Evolutionary conservation across 2,113 vertebrate genomes (phyloP).

Genomic region (Tricholaema leucomelas): DNA sequence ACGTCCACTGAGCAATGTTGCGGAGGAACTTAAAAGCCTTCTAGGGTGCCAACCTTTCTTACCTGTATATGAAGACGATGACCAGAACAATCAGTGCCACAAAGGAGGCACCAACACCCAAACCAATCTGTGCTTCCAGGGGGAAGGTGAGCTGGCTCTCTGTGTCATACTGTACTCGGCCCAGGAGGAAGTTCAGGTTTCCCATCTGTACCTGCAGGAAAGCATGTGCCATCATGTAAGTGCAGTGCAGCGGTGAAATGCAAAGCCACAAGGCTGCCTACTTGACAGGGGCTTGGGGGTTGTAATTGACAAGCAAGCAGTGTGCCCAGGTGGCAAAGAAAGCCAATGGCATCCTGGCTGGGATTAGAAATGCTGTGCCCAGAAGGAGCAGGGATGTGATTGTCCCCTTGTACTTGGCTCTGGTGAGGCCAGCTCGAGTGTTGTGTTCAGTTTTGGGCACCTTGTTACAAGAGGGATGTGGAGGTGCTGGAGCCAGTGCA

Average conservation of each 20-base stretch:
- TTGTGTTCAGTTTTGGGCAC: no score
- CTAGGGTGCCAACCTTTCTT: not conserved
- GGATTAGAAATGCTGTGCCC: no score
- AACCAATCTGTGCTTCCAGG: constrained; percentile 91
- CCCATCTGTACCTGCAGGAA: constrained; percentile 91
- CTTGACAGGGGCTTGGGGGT: no score
- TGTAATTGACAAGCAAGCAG: no score
- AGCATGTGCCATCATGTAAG: rapidly evolving
- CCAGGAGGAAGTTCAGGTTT: constrained; percentile 90
- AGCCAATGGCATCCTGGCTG: no score
- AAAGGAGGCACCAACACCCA: constrained; percentile 91
- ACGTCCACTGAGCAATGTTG: not conserved
- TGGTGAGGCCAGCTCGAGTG: no score
- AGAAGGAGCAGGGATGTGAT: no score
- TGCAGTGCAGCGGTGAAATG: not conserved
- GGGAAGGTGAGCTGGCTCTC: constrained; percentile 90
- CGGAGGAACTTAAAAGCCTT: not conserved
- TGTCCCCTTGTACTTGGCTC: no score
- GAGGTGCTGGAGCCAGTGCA: no score
- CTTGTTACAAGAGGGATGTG: no score
- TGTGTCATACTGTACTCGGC: constrained; percentile 91
- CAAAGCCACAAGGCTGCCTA: not conserved
- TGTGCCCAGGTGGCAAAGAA: no score
- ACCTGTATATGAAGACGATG: constrained; percentile 98
- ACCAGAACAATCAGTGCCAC: constrained; percentile 93